A percentile compares a stretch with the other conserved stretches of the same genome.
Evolutionary conservation across 2,797 vertebrate species (phyloP).

Genomic region (Catamblyrhynchus diadema): DNA sequence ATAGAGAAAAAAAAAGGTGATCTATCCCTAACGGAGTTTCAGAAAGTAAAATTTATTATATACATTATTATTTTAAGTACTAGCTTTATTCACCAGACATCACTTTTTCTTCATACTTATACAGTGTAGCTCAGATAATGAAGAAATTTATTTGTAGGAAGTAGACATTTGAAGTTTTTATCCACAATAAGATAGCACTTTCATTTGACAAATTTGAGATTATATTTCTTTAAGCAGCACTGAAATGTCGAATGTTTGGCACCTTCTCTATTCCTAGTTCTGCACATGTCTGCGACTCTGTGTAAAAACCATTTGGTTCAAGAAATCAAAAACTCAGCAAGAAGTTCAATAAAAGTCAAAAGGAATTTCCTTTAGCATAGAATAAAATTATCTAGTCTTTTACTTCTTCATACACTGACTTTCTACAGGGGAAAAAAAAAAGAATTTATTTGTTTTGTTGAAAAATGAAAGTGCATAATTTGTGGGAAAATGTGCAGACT

Average conservation of each 20-base stretch:
- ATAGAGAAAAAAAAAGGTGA: not conserved
- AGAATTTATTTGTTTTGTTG: not conserved
- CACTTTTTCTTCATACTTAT: not conserved
- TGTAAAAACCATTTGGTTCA: slow-evolving; percentile 10
- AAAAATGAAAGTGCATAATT: slow-evolving; percentile 2
- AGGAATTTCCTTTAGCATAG: not conserved
- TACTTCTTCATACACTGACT: not conserved
- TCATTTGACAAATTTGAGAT: not conserved
- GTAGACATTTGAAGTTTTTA: not conserved
- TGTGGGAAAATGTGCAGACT: not conserved
- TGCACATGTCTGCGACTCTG: not conserved
- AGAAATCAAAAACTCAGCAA: not conserved
- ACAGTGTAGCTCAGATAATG: not conserved
- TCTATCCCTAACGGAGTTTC: not conserved
- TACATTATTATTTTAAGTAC: not conserved
- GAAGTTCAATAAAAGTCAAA: slow-evolving; percentile 20
- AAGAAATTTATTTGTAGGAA: not conserved
- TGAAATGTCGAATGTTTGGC: not conserved
- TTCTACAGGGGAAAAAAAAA: not conserved
- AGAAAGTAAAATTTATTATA: not conserved
- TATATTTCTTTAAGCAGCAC: not conserved
- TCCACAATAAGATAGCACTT: not conserved
- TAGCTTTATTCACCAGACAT: not conserved
- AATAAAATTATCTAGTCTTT: not conserved
- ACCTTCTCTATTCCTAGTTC: not conserved